Conservation (phyloP, 2,113 vertebrate species). For the Amphiprion percula region DNA sequence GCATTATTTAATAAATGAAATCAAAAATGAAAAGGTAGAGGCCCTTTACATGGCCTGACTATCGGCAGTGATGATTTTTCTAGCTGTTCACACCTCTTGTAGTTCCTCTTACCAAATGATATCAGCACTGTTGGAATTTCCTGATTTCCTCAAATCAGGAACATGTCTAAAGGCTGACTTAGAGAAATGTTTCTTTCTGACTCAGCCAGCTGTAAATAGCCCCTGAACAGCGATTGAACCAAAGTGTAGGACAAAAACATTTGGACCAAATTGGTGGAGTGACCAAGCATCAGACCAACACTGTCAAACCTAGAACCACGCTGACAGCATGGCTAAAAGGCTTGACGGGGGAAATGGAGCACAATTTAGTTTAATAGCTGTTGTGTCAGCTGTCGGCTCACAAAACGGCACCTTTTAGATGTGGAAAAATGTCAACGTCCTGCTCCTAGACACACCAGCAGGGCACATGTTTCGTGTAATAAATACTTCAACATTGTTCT, state of each 20-base stretch:
- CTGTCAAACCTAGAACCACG: neutral
- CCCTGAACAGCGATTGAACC: neutral
- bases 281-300: neutral
- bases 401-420: slow-evolving; percentile 1
- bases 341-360: neutral
- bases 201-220: neutral
- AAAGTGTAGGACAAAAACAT: neutral
- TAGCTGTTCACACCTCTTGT: too few species aligned
- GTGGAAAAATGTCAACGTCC: slow-evolving; percentile 13
- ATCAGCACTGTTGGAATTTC: neutral
- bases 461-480: neutral
- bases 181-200: neutral
- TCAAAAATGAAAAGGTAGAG: too few species aligned
- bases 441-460: slow-evolving; percentile 12
- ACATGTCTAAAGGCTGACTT: neutral
- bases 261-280: neutral
- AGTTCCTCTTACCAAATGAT: neutral
- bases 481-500: slow-evolving; percentile 14
- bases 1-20: too few species aligned
- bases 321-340: neutral
- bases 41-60: too few species aligned
- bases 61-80: too few species aligned
- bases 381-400: slow-evolving; percentile 13
- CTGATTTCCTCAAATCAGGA: neutral
- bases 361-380: neutral